Conservation (phyloP, 2,888 invertebrate species). For the Phragmatobia fuliginosa region DNA sequence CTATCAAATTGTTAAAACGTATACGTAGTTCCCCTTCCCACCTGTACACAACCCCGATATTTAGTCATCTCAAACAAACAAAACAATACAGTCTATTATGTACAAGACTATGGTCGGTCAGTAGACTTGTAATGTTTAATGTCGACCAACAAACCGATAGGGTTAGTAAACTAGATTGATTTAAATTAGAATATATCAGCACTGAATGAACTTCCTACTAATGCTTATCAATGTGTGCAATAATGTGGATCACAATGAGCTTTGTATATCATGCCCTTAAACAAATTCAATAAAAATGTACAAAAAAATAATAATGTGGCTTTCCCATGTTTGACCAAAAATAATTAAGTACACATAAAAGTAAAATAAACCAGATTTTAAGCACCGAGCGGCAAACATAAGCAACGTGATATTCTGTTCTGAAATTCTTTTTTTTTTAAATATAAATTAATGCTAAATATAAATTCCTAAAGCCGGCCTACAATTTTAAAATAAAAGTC, state of each 20-base stretch:
- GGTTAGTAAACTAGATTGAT: neutral
- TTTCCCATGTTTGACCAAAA: slow-evolving; percentile 15
- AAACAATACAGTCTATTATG: neutral
- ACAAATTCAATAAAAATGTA: neutral
- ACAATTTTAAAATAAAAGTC: slow-evolving; percentile 18
- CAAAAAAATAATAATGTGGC: slow-evolving; percentile 11
- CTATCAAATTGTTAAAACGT: neutral
- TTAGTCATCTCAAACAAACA: too few relatives aligned
- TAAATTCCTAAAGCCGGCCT: slow-evolving; percentile 41
- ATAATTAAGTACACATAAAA: slow-evolving; percentile 4
- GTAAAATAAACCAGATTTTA: slow-evolving; percentile 36
- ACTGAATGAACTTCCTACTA: neutral
- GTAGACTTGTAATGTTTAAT: neutral
- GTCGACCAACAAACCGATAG: neutral
- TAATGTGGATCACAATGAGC: slow-evolving; percentile 33
- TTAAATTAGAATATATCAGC: neutral
- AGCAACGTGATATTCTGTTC: slow-evolving; percentile 24
- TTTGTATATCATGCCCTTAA: slow-evolving; percentile 32
- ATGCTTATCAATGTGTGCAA: slow-evolving; percentile 7
- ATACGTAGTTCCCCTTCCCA: neutral
- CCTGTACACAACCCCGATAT: too few relatives aligned
- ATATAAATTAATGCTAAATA: neutral
- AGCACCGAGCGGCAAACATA: slow-evolving; percentile 28
- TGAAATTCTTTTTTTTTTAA: slow-evolving; percentile 11
- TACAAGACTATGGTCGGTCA: neutral